These are phyloP conservation scores for Sebastes schlegelii DNA, from an alignment of 2,113 vertebrate genomes.

Conservation along the genomic window DNA sequence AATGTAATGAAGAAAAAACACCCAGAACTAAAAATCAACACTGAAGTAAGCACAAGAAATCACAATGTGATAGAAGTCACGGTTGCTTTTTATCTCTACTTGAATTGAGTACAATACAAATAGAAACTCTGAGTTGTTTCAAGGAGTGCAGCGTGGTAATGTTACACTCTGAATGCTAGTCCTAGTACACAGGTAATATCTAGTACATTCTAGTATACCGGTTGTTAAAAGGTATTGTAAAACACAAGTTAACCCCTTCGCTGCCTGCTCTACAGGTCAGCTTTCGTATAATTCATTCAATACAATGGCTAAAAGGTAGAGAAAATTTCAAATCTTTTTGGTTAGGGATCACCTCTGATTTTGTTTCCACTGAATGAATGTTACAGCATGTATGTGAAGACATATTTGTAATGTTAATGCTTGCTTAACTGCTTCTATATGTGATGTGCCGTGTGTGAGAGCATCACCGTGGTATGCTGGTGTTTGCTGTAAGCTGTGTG, in stretches of 20 bases:
- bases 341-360: constrained; percentile 43
- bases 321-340: constrained; percentile 60
- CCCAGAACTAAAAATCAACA: constrained; percentile 53
- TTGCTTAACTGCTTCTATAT: constrained; percentile 33
- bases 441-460: constrained; percentile 48
- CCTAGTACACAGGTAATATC: constrained; percentile 78
- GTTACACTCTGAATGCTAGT: constrained; percentile 71
- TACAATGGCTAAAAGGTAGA: constrained; percentile 51
- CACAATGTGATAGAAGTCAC: constrained; percentile 64
- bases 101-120: constrained; percentile 75
- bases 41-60: constrained; percentile 73
- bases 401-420: constrained; percentile 29
- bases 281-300: constrained; percentile 47
- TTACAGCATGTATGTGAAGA: constrained; percentile 30
- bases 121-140: constrained; percentile 62
- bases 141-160: constrained; percentile 61
- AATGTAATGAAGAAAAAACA: constrained; percentile 61
- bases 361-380: constrained; percentile 31
- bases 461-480: constrained; percentile 38
- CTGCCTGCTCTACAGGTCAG: constrained; percentile 86
- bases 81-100: constrained; percentile 77
- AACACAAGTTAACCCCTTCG: constrained; percentile 70
- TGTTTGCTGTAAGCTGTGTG: constrained; percentile 51
- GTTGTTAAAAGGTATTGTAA: constrained; percentile 72
- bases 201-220: constrained; percentile 81